Evolutionary conservation across 2,888 invertebrate species (phyloP).

Genomic region (Trichopria drosophilae): DNA sequence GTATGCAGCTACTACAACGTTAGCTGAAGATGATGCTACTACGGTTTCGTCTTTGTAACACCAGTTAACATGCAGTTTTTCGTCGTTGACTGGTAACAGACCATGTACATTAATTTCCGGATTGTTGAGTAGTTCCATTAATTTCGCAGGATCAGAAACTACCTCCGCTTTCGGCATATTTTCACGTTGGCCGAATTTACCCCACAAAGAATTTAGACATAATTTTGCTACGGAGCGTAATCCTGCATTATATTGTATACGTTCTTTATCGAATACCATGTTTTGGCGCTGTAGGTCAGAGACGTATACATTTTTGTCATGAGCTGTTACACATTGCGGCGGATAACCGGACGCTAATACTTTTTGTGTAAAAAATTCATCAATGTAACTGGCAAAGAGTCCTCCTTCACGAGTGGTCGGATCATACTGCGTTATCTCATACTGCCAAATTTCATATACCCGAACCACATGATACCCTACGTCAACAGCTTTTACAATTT

Average conservation of each 20-base stretch:
- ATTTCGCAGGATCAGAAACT: slow-evolving; percentile 1
- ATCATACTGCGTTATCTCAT: slow-evolving; percentile 38
- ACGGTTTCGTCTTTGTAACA: not conserved
- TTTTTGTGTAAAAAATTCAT: slow-evolving; percentile 23
- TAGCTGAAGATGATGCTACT: not conserved
- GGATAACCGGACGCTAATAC: slow-evolving; percentile 25
- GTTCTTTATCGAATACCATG: too few species aligned
- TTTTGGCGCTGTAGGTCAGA: too few species aligned
- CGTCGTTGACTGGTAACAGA: slow-evolving; percentile 4
- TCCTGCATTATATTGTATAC: slow-evolving; percentile 15
- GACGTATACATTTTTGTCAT: slow-evolving; percentile 7
- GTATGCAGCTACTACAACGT: slow-evolving; percentile 9
- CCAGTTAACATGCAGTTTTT: slow-evolving; percentile 3
- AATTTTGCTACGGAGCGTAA: slow-evolving; percentile 17
- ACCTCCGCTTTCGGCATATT: slow-evolving; percentile 2
- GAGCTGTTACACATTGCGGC: slow-evolving; percentile 10
- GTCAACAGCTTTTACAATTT: slow-evolving; percentile 45
- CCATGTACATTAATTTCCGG: not conserved
- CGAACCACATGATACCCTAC: slow-evolving; percentile 46
- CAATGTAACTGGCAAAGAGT: slow-evolving; percentile 18
- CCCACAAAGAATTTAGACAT: slow-evolving; percentile 16
- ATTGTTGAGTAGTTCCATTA: slow-evolving; percentile 1
- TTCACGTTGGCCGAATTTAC: slow-evolving; percentile 18
- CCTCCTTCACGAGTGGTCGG: slow-evolving; percentile 26
- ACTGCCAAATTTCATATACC: slow-evolving; percentile 49